Percentiles rank a stretch among this genome's conserved stretches.
These are phyloP conservation scores for Scaptomyza reducta DNA, from an alignment of 2,888 invertebrate species.

Conservation along the genomic window DNA sequence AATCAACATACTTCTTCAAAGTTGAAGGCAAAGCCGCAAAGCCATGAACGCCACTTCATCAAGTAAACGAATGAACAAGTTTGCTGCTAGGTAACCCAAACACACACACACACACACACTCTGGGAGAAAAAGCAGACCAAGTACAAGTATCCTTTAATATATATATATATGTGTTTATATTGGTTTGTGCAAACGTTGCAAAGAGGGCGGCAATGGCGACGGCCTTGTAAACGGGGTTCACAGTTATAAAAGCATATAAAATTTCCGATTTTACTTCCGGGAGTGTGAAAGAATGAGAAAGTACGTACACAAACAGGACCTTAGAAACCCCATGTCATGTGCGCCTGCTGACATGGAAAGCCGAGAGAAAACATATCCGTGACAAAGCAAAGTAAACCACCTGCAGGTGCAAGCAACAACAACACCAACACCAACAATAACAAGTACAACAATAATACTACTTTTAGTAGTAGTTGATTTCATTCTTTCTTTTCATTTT, in stretches of 20 bases:
- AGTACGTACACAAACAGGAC: conserved; percentile 14
- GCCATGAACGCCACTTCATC: conserved; percentile 65
- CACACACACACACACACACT: not conserved
- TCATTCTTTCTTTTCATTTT: conserved; percentile 9
- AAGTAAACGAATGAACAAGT: conserved; percentile 50
- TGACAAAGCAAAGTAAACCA: conserved; percentile 74
- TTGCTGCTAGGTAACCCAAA: conserved; percentile 61
- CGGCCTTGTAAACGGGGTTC: conserved; percentile 72
- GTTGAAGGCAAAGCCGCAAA: conserved; percentile 53
- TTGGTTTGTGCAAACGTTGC: conserved; percentile 10
- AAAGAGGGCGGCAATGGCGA: conserved; percentile 6
- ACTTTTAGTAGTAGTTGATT: conserved; percentile 57
- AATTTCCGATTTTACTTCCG: conserved; percentile 80
- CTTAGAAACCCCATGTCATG: conserved; percentile 29
- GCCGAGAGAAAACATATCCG: conserved; percentile 78
- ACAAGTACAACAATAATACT: conserved; percentile 60
- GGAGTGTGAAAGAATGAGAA: conserved; percentile 18
- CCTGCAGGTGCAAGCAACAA: conserved; percentile 70
- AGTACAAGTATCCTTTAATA: not conserved
- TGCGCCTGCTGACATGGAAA: conserved; percentile 57
- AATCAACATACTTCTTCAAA: conserved; percentile 29
- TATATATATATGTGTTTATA: not conserved
- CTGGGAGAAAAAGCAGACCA: not conserved
- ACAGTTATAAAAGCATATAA: conserved; percentile 80
- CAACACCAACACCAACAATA: conserved; percentile 66